phyloP scores from a whole-genome alignment of 2,113 vertebrate genomes.

The Tetrax tetrax region DNA sequence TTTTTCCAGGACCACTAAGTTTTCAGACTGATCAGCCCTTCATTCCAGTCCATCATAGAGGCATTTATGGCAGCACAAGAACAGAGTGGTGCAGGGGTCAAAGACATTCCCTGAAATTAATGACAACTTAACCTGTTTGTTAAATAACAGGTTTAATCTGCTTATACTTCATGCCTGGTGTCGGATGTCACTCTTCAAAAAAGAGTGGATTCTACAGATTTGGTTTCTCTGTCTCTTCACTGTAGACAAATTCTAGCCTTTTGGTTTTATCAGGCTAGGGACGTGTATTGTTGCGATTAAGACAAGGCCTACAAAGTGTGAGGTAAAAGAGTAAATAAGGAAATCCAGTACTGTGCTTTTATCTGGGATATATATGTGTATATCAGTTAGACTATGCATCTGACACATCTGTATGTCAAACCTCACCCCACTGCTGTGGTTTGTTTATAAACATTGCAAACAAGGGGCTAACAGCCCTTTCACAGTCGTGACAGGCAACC shows the following conservation, averaged over 20 bases:
- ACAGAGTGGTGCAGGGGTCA: background rate
- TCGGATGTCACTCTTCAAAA: background rate
- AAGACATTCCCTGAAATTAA: background rate
- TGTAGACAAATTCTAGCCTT: background rate
- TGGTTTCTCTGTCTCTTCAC: background rate
- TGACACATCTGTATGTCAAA: background rate
- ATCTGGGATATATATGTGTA: background rate
- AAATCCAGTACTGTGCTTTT: background rate
- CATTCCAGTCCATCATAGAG: background rate
- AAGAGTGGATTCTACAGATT: background rate
- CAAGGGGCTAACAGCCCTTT: background rate
- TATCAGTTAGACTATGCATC: background rate
- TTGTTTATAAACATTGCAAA: background rate
- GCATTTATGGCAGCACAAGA: background rate
- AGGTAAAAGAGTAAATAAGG: background rate
- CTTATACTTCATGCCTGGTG: background rate
- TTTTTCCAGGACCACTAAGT: background rate
- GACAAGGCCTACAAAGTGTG: background rate
- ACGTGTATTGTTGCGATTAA: background rate
- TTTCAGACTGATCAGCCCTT: background rate
- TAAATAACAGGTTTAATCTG: background rate
- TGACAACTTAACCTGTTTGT: background rate
- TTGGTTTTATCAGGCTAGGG: background rate
- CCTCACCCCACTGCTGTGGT: background rate
- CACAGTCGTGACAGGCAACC: background rate